A percentile compares a stretch with the other conserved stretches of the same genome.
Evolutionary conservation across 2,888 invertebrate species (phyloP).

Genomic region (Lypha dubia): DNA sequence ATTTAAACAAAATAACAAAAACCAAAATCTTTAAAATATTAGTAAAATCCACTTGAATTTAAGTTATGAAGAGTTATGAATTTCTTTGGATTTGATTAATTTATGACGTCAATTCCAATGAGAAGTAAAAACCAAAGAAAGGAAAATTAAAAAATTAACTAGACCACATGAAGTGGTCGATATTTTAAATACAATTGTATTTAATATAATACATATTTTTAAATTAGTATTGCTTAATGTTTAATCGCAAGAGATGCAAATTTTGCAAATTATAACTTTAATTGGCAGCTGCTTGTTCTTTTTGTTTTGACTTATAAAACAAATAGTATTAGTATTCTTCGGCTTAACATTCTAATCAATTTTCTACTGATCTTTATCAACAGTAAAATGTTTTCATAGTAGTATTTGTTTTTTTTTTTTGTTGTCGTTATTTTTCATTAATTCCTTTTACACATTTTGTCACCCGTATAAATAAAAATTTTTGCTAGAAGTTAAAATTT

Average conservation of each 20-base stretch:
- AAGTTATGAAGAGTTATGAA: constrained; percentile 33
- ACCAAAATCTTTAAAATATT: constrained; percentile 19
- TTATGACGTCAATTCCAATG: constrained; percentile 68
- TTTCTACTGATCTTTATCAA: constrained; percentile 62
- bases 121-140: constrained; percentile 51
- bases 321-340: constrained; percentile 15
- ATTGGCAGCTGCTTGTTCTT: constrained; percentile 42
- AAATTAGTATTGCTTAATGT: constrained; percentile 13
- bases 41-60: constrained; percentile 23
- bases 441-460: constrained; percentile 61
- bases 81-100: constrained; percentile 67
- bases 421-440: constrained; percentile 41
- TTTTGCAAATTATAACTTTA: constrained; percentile 34
- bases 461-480: constrained; percentile 63
- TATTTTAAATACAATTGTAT: neutral
- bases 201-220: neutral
- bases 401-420: neutral
- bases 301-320: constrained; percentile 21
- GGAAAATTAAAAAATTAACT: constrained; percentile 23
- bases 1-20: constrained; percentile 57
- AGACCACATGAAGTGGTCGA: constrained; percentile 52
- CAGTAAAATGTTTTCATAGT: constrained; percentile 40
- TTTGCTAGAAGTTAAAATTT: constrained; percentile 58
- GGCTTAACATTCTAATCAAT: constrained; percentile 56
- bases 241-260: constrained; percentile 31